Base-by-base conservation (phyloP, 2,888 invertebrate genomes). In the Colostygia pectinataria region DNA sequence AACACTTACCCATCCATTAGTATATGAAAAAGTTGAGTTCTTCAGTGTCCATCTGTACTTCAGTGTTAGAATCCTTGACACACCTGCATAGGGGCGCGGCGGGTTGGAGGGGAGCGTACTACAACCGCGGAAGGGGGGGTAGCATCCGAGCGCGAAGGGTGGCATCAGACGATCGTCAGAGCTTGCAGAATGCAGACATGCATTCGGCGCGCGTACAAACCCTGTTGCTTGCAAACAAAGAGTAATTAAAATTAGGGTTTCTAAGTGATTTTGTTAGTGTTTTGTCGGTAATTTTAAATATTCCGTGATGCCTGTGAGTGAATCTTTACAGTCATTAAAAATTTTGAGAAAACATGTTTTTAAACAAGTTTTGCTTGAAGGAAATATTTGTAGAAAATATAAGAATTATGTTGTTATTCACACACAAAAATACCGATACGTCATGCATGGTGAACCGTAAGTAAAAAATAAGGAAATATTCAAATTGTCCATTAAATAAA, bases 81-180 rank as follows among this genome's bases (percentile, higher is more conserved):
- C 55, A 60, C 59, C 57, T 60, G 55, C 59, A 57, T 44, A 44
- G 39, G 49, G 57, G 43, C 50, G 44, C 49, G 52, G 53, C 46
- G 33, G 51, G n/a, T 2, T 39, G 38, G 37, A 34, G 32, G 12
- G 33, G 39, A 40, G 23, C n/a, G 18, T 36, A 14, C 36, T 27
- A 15, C 15, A 47, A 28, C 25, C 32, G 47, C 8, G 15, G 41
- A 23, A 15, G 39, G 7, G 25, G n/a, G 10, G 42, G 14, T 18
- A 15, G 15, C 15, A 14, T 32, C 36, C 24, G 15, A 29, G 37
- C 33, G 8, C 27, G 18, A 13, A 41, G 45, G 41, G 51, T 40
- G 20, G 41, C 51, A 31, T 41, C 29, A 52, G 45, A 46, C 41
- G 41, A 42, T 28, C 42, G 33, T 23, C 37, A 34, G 41, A 37